Evolutionary conservation across 2,797 vertebrate genomes (phyloP).

Genomic region (Liparis tanakae): DNA sequence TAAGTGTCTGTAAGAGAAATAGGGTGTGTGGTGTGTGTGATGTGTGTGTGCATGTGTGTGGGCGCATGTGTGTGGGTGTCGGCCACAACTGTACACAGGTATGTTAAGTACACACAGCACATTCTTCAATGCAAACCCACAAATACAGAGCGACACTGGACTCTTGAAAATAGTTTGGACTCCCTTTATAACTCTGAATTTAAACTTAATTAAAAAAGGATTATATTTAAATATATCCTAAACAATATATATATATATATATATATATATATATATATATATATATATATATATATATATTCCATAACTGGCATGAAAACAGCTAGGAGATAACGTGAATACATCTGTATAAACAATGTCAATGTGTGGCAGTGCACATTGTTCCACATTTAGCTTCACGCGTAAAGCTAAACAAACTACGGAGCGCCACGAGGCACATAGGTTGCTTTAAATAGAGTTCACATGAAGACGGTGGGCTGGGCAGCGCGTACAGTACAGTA

Average conservation of each 20-base stretch:
- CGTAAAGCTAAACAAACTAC: background rate
- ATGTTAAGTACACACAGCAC: background rate
- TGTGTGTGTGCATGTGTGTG: constrained; percentile 4
- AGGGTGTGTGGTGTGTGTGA: constrained; percentile 12
- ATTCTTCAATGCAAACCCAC: constrained; percentile 13
- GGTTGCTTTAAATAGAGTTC: background rate
- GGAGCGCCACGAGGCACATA: too few species aligned
- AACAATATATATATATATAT: too few species aligned
- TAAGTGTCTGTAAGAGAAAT: too few species aligned
- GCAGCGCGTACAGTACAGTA: background rate
- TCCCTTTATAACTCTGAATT: background rate
- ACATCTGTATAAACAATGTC: background rate
- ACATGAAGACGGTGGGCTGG: background rate
- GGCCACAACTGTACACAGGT: background rate
- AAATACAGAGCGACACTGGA: background rate
- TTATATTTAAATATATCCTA: background rate
- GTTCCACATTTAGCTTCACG: background rate
- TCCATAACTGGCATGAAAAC: background rate
- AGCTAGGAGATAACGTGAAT: background rate
- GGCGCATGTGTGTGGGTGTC: constrained; percentile 3
- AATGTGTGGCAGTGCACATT: background rate
- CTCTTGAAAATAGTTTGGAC: background rate
- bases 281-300: too few species aligned
- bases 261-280: too few species aligned
- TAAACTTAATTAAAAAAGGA: background rate